These are phyloP conservation scores for Pararge aegeria DNA, from an alignment of 1,140 invertebrate genomes.

Conservation along the genomic window DNA sequence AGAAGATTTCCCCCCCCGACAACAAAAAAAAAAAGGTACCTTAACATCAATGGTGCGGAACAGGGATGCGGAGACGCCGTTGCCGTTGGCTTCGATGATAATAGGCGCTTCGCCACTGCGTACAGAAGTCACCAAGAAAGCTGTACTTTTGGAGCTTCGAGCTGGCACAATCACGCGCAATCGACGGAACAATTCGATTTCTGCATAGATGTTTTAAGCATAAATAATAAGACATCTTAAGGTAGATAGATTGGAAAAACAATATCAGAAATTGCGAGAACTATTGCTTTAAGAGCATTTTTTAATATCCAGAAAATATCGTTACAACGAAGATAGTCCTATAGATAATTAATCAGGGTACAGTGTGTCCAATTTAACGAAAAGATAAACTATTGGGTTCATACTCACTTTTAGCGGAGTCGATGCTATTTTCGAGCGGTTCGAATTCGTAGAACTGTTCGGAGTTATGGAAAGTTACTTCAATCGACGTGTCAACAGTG, in stretches of 20 bases:
- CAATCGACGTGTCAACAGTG: constrained; percentile 87
- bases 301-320: too few relatives aligned
- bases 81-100: constrained; percentile 62
- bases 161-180: constrained; percentile 56
- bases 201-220: constrained; percentile 36
- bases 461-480: constrained; percentile 91
- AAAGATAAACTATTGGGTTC: too few relatives aligned
- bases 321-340: too few relatives aligned
- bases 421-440: constrained; percentile 78
- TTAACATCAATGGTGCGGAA: constrained; percentile 63
- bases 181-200: constrained; percentile 68
- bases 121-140: constrained; percentile 66
- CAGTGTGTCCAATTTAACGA: too few relatives aligned
- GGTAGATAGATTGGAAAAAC: background rate
- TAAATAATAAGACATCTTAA: background rate
- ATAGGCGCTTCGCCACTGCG: constrained; percentile 57
- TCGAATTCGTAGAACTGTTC: constrained; percentile 91
- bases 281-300: too few relatives aligned
- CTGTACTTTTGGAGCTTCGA: constrained; percentile 56
- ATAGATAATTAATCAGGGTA: too few relatives aligned
- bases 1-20: too few relatives aligned
- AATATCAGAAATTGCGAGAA: too few relatives aligned
- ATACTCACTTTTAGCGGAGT: constrained; percentile 72
- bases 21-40: too few relatives aligned
- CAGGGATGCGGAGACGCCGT: constrained; percentile 63